These are phyloP conservation scores for Diachasma alloeum DNA, from an alignment of 1,140 invertebrate species.

Conservation along the genomic window DNA sequence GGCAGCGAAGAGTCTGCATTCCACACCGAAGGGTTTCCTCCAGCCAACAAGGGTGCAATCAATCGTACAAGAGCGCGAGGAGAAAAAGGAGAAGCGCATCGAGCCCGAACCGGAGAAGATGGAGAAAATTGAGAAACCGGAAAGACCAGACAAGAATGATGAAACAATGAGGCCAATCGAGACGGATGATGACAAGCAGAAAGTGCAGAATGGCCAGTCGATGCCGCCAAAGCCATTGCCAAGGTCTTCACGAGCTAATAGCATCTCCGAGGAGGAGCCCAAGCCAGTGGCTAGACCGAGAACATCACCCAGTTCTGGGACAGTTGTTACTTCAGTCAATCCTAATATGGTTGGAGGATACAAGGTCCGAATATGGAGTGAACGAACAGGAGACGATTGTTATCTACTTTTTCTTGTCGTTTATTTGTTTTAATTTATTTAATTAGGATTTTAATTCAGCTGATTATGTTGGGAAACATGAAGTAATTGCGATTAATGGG, in stretches of 20 bases:
- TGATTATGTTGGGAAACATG: no score
- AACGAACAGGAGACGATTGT: no score
- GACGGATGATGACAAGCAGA: slow-evolving; percentile 48
- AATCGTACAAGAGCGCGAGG: slow-evolving; percentile 37
- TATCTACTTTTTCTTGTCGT: background rate
- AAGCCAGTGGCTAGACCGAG: slow-evolving; percentile 79
- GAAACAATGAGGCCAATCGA: slow-evolving; percentile 38
- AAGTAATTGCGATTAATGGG: no score
- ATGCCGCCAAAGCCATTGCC: slow-evolving; percentile 81
- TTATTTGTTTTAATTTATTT: background rate
- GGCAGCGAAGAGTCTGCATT: slow-evolving; percentile 47
- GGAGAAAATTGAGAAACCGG: slow-evolving; percentile 32
- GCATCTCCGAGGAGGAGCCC: slow-evolving; percentile 71
- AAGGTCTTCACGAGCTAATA: slow-evolving; percentile 71
- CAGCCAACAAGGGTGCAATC: slow-evolving; percentile 44
- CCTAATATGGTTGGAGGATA: slow-evolving; percentile 71
- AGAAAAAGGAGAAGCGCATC: slow-evolving; percentile 42
- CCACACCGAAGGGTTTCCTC: slow-evolving; percentile 52
- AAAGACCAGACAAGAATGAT: slow-evolving; percentile 38
- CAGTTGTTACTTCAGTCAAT: slow-evolving; percentile 67
- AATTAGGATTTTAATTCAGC: no score
- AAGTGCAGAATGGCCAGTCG: slow-evolving; percentile 55
- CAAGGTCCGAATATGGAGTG: slow-evolving; percentile 68
- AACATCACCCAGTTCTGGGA: slow-evolving; percentile 68
- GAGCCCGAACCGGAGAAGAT: slow-evolving; percentile 34